A percentile compares a stretch with the other conserved stretches of the same genome.
Conservation (phyloP, 2,113 vertebrate genomes). For the Lepus timidus region DNA sequence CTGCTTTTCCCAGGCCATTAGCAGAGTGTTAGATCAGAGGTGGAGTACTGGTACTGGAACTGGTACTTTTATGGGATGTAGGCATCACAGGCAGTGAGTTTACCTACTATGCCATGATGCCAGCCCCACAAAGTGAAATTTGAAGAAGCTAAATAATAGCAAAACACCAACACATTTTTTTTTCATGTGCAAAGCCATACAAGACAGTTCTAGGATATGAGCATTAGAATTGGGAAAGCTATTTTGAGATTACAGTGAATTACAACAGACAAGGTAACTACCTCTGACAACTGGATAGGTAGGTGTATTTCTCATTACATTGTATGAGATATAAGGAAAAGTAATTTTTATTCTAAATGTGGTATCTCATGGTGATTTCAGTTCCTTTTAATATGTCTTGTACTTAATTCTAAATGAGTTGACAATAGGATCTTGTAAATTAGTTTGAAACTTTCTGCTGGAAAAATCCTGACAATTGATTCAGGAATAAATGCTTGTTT, state of each 20-base stretch:
- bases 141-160: not conserved
- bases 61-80: too few relatives aligned
- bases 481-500: not conserved
- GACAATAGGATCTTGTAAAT: not conserved
- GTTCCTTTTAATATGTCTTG: not conserved
- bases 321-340: not conserved
- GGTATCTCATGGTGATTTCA: not conserved
- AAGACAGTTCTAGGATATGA: not conserved
- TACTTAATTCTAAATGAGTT: not conserved
- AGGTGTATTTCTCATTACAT: not conserved
- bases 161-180: not conserved
- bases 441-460: not conserved
- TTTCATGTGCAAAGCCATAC: not conserved
- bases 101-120: too few relatives aligned
- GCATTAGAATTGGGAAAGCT: not conserved
- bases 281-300: not conserved
- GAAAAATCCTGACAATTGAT: not conserved
- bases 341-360: not conserved
- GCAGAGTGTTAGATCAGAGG: too few relatives aligned
- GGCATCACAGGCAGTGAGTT: too few relatives aligned
- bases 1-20: too few relatives aligned
- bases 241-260: not conserved
- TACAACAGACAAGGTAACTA: not conserved
- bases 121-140: not conserved
- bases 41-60: too few relatives aligned